Base-by-base conservation (phyloP, 1,140 invertebrate species). In the Neodiprion lecontei region DNA sequence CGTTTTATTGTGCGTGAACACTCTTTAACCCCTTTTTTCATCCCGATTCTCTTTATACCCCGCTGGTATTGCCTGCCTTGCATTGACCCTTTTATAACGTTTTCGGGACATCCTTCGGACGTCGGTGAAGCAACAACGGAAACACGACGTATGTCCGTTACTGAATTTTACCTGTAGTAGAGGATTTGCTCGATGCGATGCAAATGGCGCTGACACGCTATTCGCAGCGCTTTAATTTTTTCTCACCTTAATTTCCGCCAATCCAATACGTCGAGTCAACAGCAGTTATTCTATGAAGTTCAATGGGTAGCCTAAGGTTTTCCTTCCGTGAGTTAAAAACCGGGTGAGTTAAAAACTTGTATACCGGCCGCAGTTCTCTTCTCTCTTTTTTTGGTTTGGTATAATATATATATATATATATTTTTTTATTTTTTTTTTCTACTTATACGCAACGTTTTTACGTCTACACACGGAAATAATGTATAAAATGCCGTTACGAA, bases 401-500 rank as follows among this genome's bases (percentile, higher is more conserved):
- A 61, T 17, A 17, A 21, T 21, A 21, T 21, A 21, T 21, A 17
- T 17, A 17, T 17, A 0, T 21, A 21, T 21, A 21, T 21, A 0
- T 21, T 21, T 21, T 61, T 12, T 61, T 61, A 4, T 61, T 61
- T 61, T 61, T 61, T 61, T 61, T 7, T 61, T 40, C 5, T 8
- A 11, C 11, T n/a, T 8, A 61, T 12, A 61, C 53, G 8, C n/a
- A 61, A 61, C n/a, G 53, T 61, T 12, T 61, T 61, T 61, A 61
- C 4, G 53, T 40, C 28, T 40, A 40, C 9, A 61, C 28, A 40
- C 28, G 28, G 5, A 40, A 40, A 40, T 1, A 61, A 61, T 61
- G 53, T 61, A 66, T 68, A 53, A 17, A 53, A 76, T 65, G 72
- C 76, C 78, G 78, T 79, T 80, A 73, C 78, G 77, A 82, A 79